Evolutionary conservation across 30 jellyfish, hydroid and myxozoan genomes (phyloP).

Genomic region (Turritopsis rubra): DNA sequence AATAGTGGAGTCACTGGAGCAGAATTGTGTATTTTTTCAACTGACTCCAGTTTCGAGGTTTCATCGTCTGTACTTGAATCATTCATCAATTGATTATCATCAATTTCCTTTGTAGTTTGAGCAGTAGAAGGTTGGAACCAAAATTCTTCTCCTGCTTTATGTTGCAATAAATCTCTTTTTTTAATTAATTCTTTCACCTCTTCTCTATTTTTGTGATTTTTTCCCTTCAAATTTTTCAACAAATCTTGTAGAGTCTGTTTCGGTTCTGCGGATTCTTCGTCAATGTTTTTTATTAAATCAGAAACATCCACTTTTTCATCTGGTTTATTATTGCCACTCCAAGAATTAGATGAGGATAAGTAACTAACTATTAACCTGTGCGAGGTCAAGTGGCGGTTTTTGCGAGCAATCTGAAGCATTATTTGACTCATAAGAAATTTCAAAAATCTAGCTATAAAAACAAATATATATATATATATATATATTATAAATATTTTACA

Average conservation of each 20-base stretch:
- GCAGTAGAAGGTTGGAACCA: conserved; percentile 14
- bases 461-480: too few species aligned
- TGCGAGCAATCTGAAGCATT: background rate
- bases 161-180: background rate
- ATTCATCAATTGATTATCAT: background rate
- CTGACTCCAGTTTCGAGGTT: background rate
- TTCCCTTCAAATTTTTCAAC: background rate
- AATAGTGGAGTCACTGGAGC: background rate
- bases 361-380: background rate
- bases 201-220: background rate
- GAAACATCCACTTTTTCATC: background rate
- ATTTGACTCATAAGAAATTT: background rate
- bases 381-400: background rate
- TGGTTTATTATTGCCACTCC: background rate
- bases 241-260: background rate
- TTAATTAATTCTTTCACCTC: background rate
- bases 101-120: background rate
- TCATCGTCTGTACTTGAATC: background rate
- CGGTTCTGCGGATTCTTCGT: background rate
- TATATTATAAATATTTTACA: too few species aligned
- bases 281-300: background rate
- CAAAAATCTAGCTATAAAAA: too few species aligned
- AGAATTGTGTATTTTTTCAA: background rate
- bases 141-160: conserved; percentile 26
- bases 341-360: background rate